Evolutionary conservation across 2,113 vertebrate species (phyloP), one percentile per base, ranked within the genome.

Genomic region (Myotis lucifugus): DNA sequence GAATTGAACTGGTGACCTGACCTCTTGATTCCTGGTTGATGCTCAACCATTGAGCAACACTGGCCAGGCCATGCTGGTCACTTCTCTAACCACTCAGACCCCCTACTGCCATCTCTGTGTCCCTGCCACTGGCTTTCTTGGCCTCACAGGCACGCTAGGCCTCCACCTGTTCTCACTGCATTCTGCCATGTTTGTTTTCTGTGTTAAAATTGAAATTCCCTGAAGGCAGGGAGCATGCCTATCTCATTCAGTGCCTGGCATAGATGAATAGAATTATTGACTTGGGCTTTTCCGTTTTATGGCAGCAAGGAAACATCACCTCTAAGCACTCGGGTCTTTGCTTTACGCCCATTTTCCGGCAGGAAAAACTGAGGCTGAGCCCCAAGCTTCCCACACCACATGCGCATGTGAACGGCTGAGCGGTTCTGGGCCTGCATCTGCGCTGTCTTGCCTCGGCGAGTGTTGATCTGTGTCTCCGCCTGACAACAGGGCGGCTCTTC

Each of bases 381-480:
- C 79, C 84, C 3, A 67, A 27, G 23, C 37, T 8, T n/a, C 83
- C 76, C 52, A 46, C 15, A 34, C n/a, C 48, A 2, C 12, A 5
- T 37, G 21, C 42, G 64, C 50, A 1, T 42, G 32, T 32, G 19
- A 92, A 42, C 0, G 50, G 5, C 37, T 18, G 23, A 64, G 40
- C 23, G 52, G 42, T 74, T 56, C 74, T 74, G 42, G 82, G 66
- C 72, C 89, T 32, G 56, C 54, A 61, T 66, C 37, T 59, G 46
- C 46, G 56, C 46, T 61, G 10, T 76, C 18, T 19, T 2, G 27
- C 56, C 59, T 23, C 34, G 14, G 73, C 27, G 18, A 79, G 88
- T 78, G 52, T 95, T 88, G 96, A 88, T 69, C 82, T 95, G 90
- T 93, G 88, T 82, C 73, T 96, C 82, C 66, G 67, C 90, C 82